Conservation (phyloP, 2,113 vertebrate genomes). For the Dendrocopos noguchii region DNA sequence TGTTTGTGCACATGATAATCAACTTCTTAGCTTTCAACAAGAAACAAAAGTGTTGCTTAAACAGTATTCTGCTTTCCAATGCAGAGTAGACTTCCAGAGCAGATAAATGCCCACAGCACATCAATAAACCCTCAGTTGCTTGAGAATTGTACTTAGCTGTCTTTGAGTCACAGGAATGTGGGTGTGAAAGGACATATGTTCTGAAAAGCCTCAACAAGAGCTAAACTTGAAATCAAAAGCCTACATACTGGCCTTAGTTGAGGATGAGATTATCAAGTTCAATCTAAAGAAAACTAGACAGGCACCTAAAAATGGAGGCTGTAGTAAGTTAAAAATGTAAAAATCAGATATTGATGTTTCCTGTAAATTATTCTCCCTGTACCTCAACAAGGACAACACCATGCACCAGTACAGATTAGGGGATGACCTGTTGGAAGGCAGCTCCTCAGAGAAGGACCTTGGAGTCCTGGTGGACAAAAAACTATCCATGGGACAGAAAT, state of each 20-base stretch:
- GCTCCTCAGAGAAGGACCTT: too few relatives aligned
- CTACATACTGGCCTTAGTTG: background rate
- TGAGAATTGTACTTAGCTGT: background rate
- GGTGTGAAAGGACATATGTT: background rate
- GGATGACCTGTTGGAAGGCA: too few relatives aligned
- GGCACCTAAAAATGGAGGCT: background rate
- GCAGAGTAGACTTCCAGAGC: background rate
- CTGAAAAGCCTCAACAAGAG: background rate
- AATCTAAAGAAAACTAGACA: background rate
- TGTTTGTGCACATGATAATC: background rate
- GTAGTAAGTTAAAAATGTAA: background rate
- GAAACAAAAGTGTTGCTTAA: background rate
- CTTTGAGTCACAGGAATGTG: slow-evolving; percentile 36
- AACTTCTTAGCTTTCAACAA: background rate
- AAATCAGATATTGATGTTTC: background rate
- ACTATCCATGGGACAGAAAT: too few relatives aligned
- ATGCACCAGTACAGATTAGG: too few relatives aligned
- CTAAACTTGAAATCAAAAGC: background rate
- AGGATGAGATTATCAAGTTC: background rate
- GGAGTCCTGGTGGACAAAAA: too few relatives aligned
- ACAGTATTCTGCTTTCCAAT: background rate
- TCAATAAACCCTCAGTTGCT: background rate
- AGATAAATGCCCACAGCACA: background rate
- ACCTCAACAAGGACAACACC: too few relatives aligned
- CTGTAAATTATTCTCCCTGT: background rate